Conservation (phyloP, 2,113 vertebrate species). For the Elachura formosa region DNA sequence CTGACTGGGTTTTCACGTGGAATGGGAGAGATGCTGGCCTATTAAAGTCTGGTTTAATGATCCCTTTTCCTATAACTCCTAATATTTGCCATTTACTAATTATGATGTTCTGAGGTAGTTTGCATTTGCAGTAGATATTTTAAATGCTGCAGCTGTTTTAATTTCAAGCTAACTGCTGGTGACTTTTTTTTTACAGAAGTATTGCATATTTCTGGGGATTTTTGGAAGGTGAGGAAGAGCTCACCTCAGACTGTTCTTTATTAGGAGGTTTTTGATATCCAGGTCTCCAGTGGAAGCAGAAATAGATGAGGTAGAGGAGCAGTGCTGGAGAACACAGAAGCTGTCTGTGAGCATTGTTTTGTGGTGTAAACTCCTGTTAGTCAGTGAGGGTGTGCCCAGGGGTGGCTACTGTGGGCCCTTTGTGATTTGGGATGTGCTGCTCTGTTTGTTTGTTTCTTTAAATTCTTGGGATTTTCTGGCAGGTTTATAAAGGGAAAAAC, state of each 20-base stretch:
- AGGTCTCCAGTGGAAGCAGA: neutral
- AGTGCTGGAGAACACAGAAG: neutral
- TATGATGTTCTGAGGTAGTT: conserved; percentile 18
- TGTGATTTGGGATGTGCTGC: neutral
- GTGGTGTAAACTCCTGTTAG: neutral
- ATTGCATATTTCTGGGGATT: neutral
- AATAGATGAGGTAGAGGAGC: neutral
- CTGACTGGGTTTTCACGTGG: neutral
- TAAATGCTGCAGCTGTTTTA: conserved; percentile 29
- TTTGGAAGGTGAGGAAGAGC: neutral
- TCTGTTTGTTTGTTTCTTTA: neutral
- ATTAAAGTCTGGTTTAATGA: conserved; percentile 33
- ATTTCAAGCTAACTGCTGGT: neutral
- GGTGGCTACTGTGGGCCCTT: neutral
- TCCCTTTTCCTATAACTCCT: conserved; percentile 45
- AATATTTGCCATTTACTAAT: conserved; percentile 59
- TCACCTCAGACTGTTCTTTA: neutral
- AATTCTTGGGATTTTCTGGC: neutral
- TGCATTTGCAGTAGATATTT: conserved; percentile 21
- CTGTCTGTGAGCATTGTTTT: neutral
- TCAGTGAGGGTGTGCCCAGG: neutral
- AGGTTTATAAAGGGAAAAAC: fast-evolving
- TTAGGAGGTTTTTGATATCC: neutral
- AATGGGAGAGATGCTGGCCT: neutral
- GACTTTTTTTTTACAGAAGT: neutral